These are phyloP conservation scores for Rhadina sibilatrix DNA, from an alignment of 2,113 vertebrate species.

Conservation along the genomic window DNA sequence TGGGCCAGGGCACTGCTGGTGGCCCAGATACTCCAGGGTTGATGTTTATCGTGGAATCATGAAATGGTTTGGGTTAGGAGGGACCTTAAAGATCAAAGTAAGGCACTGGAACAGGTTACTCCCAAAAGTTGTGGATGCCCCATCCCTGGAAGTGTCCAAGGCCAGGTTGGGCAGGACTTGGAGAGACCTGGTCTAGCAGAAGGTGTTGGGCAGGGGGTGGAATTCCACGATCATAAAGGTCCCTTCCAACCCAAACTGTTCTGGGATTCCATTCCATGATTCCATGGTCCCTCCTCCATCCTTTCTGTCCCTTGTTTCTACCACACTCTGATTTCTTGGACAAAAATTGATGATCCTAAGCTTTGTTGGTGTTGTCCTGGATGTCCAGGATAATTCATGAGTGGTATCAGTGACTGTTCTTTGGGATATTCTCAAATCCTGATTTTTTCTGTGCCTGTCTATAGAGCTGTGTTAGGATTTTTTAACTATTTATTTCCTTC, in stretches of 20 bases:
- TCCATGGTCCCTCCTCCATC: neutral
- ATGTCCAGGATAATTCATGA: neutral
- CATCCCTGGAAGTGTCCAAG: neutral
- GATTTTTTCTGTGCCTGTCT: neutral
- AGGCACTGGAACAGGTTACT: neutral
- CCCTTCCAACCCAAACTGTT: neutral
- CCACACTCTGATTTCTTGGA: neutral
- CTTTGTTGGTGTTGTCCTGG: neutral
- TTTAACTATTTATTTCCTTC: neutral
- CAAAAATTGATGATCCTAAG: neutral
- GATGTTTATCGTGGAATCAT: neutral
- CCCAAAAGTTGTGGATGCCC: neutral
- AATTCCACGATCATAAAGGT: neutral
- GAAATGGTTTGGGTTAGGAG: neutral
- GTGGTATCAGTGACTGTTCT: neutral
- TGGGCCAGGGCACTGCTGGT: neutral
- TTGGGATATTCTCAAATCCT: neutral
- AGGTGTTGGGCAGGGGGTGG: neutral
- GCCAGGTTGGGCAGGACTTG: neutral
- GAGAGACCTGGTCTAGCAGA: neutral
- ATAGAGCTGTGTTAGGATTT: neutral
- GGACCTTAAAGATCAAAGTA: neutral
- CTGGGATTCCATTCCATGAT: neutral
- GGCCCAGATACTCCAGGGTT: neutral
- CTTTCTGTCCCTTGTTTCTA: neutral